These are phyloP conservation scores for Buathra laborator DNA, from an alignment of 2,888 invertebrate species.

Conservation along the genomic window DNA sequence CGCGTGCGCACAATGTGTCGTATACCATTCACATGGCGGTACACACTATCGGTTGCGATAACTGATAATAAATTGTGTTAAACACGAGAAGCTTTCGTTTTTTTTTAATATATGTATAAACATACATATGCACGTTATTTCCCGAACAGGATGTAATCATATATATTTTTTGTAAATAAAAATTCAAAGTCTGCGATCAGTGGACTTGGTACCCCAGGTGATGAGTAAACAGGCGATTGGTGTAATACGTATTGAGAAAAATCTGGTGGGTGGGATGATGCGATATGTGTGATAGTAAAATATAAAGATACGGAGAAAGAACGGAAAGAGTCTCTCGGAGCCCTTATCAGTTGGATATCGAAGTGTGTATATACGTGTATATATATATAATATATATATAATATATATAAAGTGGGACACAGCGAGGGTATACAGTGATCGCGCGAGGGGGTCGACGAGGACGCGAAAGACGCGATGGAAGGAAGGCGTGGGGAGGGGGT, in stretches of 20 bases:
- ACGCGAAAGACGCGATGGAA: conserved; percentile 46
- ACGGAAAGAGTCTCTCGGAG: conserved; percentile 52
- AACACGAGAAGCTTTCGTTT: conserved; percentile 8
- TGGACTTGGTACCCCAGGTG: conserved; percentile 48
- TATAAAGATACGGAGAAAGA: conserved; percentile 24
- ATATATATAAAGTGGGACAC: conserved; percentile 83
- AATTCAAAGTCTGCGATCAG: conserved; percentile 25
- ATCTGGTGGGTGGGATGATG: conserved; percentile 28
- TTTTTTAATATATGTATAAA: background rate
- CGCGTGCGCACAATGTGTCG: conserved; percentile 11
- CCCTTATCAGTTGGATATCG: conserved; percentile 81
- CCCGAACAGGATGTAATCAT: conserved; percentile 15
- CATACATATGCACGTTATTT: conserved; percentile 1
- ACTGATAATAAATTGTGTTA: conserved; percentile 41
- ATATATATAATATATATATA: conserved; percentile 73
- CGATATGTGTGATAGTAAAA: background rate
- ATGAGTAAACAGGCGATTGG: conserved; percentile 13
- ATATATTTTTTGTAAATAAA: background rate
- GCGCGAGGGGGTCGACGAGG: conserved; percentile 69
- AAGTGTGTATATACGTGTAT: conserved; percentile 75
- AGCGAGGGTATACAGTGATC: conserved; percentile 39
- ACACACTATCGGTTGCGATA: conserved; percentile 13
- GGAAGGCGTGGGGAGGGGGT: conserved; percentile 29
- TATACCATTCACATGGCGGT: conserved; percentile 7
- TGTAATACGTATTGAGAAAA: background rate